phyloP scores from a whole-genome alignment of 2,113 vertebrate species.

The Laticauda laticaudata region DNA sequence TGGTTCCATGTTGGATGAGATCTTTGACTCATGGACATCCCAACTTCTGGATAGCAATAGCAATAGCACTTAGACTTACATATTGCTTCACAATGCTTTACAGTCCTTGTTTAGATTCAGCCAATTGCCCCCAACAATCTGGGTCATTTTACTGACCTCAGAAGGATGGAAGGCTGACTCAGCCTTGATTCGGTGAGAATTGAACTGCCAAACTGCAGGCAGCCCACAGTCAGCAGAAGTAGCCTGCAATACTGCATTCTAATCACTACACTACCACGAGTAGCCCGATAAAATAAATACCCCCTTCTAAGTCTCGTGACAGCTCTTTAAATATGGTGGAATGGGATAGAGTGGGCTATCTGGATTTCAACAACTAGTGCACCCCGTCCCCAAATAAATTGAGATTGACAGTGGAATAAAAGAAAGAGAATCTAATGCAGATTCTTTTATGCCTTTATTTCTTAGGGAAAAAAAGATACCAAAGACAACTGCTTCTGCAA shows the following conservation, averaged over 20 bases:
- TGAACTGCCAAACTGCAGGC: too few relatives aligned
- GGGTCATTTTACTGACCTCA: too few relatives aligned
- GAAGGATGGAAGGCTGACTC: too few relatives aligned
- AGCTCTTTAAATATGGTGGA: background rate
- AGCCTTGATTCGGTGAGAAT: too few relatives aligned
- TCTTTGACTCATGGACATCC: background rate
- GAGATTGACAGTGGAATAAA: background rate
- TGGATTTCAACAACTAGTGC: background rate
- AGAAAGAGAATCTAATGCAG: background rate
- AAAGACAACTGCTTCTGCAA: background rate
- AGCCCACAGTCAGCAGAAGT: too few relatives aligned
- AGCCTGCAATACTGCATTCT: too few relatives aligned
- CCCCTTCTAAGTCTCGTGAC: background rate
- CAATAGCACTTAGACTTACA: too few relatives aligned
- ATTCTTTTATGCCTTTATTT: background rate
- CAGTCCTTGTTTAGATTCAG: too few relatives aligned
- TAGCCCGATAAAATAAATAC: slow-evolving; percentile 16
- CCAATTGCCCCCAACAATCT: too few relatives aligned
- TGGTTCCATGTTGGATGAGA: background rate
- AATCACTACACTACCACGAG: too few relatives aligned
- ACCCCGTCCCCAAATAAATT: background rate
- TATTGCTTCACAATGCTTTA: too few relatives aligned
- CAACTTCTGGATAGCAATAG: too few relatives aligned
- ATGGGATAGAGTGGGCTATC: background rate
- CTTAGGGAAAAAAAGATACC: background rate